Evolutionary conservation across 92 coral and sea anemone genomes (phyloP).

Genomic region (Muricea muricata): DNA sequence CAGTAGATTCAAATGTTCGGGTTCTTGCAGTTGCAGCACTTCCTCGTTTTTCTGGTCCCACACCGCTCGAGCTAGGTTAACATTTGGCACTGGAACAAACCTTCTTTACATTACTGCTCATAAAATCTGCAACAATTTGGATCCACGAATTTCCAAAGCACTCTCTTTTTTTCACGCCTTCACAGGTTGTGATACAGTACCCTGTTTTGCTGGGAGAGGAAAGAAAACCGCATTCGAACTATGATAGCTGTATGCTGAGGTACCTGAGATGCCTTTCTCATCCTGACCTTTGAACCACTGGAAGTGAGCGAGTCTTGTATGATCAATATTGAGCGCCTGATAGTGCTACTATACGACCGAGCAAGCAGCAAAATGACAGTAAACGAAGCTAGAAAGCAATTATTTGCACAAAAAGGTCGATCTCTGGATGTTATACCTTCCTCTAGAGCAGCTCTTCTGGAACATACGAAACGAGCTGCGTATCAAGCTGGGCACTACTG

Average conservation of each 20-base stretch:
- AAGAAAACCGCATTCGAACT: conserved; percentile 73
- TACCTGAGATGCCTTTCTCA: conserved; percentile 57
- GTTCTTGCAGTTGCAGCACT: conserved; percentile 5
- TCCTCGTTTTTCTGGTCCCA: neutral
- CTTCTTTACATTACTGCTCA: conserved; percentile 67
- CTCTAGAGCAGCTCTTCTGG: conserved; percentile 43
- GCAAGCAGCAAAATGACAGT: conserved; percentile 55
- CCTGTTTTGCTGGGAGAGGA: conserved; percentile 71
- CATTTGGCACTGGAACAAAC: conserved; percentile 56
- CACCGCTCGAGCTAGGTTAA: conserved; percentile 29
- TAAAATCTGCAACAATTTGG: conserved; percentile 44
- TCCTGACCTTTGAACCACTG: conserved; percentile 15
- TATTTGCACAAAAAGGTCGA: conserved; percentile 65
- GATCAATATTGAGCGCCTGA: conserved; percentile 55
- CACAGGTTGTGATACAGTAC: conserved; percentile 76
- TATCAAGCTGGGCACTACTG: conserved; percentile 42
- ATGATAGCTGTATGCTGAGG: conserved; percentile 66
- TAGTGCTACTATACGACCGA: conserved; percentile 58
- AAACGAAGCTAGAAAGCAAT: conserved; percentile 64
- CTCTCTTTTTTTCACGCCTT: conserved; percentile 70
- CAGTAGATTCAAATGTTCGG: neutral
- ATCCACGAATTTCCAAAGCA: conserved; percentile 42
- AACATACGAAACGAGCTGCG: conserved; percentile 37
- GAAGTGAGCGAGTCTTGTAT: conserved; percentile 58
- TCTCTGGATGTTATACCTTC: conserved; percentile 62